Percentiles rank a stretch among this genome's conserved stretches.
These are phyloP conservation scores for Elymnias hypermnestra DNA, from an alignment of 1,140 invertebrate species.

Conservation along the genomic window DNA sequence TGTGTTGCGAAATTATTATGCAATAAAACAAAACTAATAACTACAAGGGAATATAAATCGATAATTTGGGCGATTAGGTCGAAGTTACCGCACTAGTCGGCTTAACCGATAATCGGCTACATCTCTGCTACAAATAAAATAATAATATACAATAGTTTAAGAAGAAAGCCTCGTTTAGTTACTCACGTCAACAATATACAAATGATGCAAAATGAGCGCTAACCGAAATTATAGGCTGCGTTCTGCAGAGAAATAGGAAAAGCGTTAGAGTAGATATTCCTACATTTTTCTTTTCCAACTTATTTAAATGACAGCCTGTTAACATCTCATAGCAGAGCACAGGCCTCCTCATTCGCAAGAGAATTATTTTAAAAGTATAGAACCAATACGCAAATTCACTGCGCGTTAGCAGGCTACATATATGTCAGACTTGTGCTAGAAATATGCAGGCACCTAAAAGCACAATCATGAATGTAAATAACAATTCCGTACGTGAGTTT, in stretches of 20 bases:
- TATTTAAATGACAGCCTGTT: too few relatives aligned
- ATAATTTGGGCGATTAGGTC: slow-evolving; percentile 16
- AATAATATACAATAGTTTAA: slow-evolving; percentile 29
- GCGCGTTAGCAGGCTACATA: too few relatives aligned
- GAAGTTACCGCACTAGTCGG: slow-evolving; percentile 63
- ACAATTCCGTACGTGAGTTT: too few relatives aligned
- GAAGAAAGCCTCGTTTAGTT: slow-evolving; percentile 49
- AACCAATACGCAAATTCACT: too few relatives aligned
- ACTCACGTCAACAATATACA: slow-evolving; percentile 46
- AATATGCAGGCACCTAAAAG: too few relatives aligned
- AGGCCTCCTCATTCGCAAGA: too few relatives aligned
- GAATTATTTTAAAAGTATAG: too few relatives aligned
- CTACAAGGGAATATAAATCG: slow-evolving; percentile 21
- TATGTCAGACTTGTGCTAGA: too few relatives aligned
- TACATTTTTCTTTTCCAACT: too few relatives aligned
- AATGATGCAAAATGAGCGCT: slow-evolving; percentile 56
- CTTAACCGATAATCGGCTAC: slow-evolving; percentile 53
- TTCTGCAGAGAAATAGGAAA: slow-evolving; percentile 37
- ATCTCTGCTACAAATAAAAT: slow-evolving; percentile 49
- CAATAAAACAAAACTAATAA: slow-evolving; percentile 29
- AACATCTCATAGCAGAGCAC: too few relatives aligned
- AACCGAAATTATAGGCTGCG: slow-evolving; percentile 67
- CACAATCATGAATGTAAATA: too few relatives aligned
- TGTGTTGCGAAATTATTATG: slow-evolving; percentile 34
- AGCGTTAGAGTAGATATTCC: slow-evolving; percentile 28